These are phyloP conservation scores for Metacarcinus magister DNA, from an alignment of 2,888 invertebrate species.

Conservation along the genomic window DNA sequence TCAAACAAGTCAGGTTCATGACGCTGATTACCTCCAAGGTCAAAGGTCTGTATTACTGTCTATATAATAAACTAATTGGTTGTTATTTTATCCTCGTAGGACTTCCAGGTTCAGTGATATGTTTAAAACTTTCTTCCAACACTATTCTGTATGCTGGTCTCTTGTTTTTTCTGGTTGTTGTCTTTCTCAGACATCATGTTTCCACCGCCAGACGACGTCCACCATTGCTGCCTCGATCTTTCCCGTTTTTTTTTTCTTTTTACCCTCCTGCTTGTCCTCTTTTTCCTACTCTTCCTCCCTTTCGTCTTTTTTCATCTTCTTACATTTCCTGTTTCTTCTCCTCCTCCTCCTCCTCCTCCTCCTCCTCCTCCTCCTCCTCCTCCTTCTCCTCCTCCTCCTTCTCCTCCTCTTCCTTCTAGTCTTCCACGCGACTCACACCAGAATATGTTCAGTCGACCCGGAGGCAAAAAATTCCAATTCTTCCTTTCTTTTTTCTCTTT, in stretches of 20 bases:
- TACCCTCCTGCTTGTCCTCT: background rate
- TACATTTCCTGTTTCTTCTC: background rate
- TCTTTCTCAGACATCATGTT: background rate
- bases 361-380: background rate
- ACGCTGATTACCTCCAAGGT: too few species aligned
- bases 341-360: background rate
- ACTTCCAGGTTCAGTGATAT: background rate
- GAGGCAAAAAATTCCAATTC: background rate
- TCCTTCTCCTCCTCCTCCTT: background rate
- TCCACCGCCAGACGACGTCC: background rate
- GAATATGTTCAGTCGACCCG: background rate
- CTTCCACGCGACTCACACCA: conserved; percentile 5
- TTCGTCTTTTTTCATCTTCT: background rate
- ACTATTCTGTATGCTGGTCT: background rate
- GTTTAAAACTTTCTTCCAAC: background rate
- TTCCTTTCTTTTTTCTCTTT: background rate
- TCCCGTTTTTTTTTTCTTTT: background rate
- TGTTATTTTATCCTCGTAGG: background rate
- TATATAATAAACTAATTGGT: background rate
- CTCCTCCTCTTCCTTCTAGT: background rate
- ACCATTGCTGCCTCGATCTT: background rate
- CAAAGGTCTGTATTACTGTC: background rate
- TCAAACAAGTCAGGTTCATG: background rate
- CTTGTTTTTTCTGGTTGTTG: background rate
- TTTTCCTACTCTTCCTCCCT: background rate